These are phyloP conservation scores for Hippocampus zosterae DNA, from an alignment of 2,113 vertebrate genomes.

Conservation along the genomic window DNA sequence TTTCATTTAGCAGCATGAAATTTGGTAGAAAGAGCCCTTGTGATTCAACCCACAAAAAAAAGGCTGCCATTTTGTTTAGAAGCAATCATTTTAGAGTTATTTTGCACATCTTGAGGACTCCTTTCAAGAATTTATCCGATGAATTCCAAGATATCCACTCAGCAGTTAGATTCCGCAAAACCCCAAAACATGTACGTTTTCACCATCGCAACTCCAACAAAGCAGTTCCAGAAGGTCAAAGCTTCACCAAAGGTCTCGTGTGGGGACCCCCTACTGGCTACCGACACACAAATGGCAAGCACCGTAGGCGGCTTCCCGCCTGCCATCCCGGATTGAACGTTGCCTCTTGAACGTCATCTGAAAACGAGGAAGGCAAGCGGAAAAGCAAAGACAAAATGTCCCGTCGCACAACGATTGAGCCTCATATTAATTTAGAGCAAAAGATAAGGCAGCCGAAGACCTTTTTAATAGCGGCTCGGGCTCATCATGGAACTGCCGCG, in stretches of 20 bases:
- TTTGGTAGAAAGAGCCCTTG: no score
- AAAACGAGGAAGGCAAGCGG: conserved; percentile 26
- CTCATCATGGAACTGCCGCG: neutral
- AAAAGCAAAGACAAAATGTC: conserved; percentile 1
- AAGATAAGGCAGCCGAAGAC: conserved; percentile 1
- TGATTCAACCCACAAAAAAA: no score
- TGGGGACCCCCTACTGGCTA: neutral
- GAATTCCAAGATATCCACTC: no score
- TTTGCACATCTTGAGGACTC: no score
- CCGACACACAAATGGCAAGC: conserved; percentile 13
- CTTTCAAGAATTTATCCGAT: no score
- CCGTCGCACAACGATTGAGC: conserved; percentile 18
- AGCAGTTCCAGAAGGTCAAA: neutral
- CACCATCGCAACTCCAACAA: no score
- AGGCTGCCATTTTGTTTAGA: no score
- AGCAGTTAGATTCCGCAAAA: no score
- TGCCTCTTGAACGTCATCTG: conserved; percentile 44
- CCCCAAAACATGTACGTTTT: no score
- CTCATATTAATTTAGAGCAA: conserved; percentile 10
- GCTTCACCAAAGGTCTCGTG: neutral
- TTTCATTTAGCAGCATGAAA: no score
- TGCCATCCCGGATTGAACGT: conserved; percentile 49
- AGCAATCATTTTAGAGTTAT: no score
- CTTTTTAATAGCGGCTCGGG: neutral
- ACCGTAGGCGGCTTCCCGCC: conserved; percentile 20